phyloP scores from a whole-genome alignment of 2,888 invertebrate species.

The Aphidius colemani region DNA sequence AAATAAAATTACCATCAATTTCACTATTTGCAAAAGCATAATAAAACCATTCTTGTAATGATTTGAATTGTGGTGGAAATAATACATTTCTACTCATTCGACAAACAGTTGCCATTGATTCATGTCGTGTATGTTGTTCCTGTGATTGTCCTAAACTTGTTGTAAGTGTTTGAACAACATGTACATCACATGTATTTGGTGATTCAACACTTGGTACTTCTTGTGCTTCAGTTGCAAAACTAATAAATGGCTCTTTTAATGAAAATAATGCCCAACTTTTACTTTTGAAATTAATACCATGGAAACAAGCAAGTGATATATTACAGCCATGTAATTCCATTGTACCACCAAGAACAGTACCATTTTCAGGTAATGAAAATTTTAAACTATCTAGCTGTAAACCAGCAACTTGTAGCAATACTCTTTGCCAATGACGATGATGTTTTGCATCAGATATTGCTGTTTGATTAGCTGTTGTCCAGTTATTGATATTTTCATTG shows the following conservation, averaged over 20 bases:
- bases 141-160: constrained; percentile 81
- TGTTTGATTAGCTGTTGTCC: constrained; percentile 51
- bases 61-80: constrained; percentile 95
- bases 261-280: constrained; percentile 97
- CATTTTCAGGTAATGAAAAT: constrained; percentile 70
- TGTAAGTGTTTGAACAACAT: constrained; percentile 88
- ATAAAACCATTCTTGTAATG: constrained; percentile 94
- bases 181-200: constrained; percentile 69
- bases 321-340: constrained; percentile 88
- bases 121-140: constrained; percentile 71
- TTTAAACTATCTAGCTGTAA: constrained; percentile 77
- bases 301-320: constrained; percentile 94
- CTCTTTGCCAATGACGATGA: constrained; percentile 95
- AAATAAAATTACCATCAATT: constrained; percentile 75
- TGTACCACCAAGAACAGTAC: constrained; percentile 85
- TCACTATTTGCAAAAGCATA: constrained; percentile 95
- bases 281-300: constrained; percentile 93
- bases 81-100: constrained; percentile 88
- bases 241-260: constrained; percentile 88
- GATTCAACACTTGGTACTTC: constrained; percentile 74
- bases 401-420: constrained; percentile 79
- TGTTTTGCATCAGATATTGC: constrained; percentile 72
- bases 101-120: constrained; percentile 93
- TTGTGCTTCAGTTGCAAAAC: constrained; percentile 92
- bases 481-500: constrained; percentile 21